Conservation (phyloP, 2,888 invertebrate species). For the Pyrrhosoma nymphula region DNA sequence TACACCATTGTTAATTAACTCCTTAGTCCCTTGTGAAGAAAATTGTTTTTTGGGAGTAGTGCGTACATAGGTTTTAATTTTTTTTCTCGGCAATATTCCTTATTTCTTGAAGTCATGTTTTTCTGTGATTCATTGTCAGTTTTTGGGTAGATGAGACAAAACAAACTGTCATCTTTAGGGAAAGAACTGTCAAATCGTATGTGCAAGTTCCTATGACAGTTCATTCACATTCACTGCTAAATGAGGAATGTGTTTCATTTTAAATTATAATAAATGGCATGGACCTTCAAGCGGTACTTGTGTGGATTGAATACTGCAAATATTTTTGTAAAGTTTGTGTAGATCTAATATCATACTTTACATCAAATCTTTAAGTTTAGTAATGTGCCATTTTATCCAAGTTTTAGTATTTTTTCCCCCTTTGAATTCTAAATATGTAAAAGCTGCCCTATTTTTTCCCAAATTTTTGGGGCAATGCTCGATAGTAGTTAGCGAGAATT, state of each 20-base stretch:
- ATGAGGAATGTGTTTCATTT: conserved; percentile 38
- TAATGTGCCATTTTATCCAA: conserved; percentile 19
- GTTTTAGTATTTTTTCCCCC: background rate
- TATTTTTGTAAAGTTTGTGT: conserved; percentile 59
- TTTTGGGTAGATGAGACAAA: background rate
- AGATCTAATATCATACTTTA: conserved; percentile 13
- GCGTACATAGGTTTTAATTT: conserved; percentile 37
- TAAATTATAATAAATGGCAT: conserved; percentile 44
- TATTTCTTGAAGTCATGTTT: conserved; percentile 21
- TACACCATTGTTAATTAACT: background rate
- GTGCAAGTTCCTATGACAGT: conserved; percentile 60
- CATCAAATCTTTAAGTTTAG: background rate
- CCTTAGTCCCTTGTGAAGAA: background rate
- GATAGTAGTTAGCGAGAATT: background rate
- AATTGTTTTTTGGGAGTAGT: background rate
- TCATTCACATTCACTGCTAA: background rate
- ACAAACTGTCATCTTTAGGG: background rate
- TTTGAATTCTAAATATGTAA: background rate
- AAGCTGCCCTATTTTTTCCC: background rate
- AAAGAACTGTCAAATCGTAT: conserved; percentile 33
- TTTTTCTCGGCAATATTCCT: background rate
- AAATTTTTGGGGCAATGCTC: background rate
- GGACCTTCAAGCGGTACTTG: conserved; percentile 6
- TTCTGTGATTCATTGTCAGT: conserved; percentile 37
- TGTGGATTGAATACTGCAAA: conserved; percentile 31